Conservation (phyloP, 2,888 invertebrate genomes). For the Thera obeliscata region DNA sequence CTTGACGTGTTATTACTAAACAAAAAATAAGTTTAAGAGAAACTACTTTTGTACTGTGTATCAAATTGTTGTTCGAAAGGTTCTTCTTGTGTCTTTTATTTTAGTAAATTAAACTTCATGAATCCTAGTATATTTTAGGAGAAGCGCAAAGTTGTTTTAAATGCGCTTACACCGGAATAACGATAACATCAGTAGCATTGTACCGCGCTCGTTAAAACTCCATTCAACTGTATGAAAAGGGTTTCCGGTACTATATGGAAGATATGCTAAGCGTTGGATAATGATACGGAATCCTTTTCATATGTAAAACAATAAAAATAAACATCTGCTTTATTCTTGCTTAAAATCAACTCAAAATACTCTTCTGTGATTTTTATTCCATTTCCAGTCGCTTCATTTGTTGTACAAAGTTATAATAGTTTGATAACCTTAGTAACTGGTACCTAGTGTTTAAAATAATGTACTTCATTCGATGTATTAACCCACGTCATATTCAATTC, state of each 20-base stretch:
- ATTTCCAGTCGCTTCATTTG: no score
- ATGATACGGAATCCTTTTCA: slow-evolving; percentile 12
- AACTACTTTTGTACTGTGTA: not conserved
- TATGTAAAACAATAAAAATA: slow-evolving; percentile 1
- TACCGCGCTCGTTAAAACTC: slow-evolving; percentile 50
- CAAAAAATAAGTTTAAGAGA: not conserved
- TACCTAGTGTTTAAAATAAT: no score
- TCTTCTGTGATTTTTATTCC: no score
- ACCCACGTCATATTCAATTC: no score
- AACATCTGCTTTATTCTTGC: not conserved
- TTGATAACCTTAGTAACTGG: no score
- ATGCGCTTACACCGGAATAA: slow-evolving; percentile 41
- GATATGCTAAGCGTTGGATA: slow-evolving; percentile 22
- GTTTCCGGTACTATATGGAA: slow-evolving; percentile 17
- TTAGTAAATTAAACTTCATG: not conserved
- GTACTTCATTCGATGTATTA: no score
- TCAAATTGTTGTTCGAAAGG: not conserved
- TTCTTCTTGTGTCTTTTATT: not conserved
- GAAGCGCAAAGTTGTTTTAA: slow-evolving; percentile 58
- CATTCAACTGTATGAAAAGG: slow-evolving; percentile 49
- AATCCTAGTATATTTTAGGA: slow-evolving; percentile 35
- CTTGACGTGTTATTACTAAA: not conserved
- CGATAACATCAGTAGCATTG: slow-evolving; percentile 53
- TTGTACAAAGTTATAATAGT: no score
- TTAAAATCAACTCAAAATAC: no score